Conservation (phyloP, 1,140 invertebrate species). For the Paracyclopina nana region DNA sequence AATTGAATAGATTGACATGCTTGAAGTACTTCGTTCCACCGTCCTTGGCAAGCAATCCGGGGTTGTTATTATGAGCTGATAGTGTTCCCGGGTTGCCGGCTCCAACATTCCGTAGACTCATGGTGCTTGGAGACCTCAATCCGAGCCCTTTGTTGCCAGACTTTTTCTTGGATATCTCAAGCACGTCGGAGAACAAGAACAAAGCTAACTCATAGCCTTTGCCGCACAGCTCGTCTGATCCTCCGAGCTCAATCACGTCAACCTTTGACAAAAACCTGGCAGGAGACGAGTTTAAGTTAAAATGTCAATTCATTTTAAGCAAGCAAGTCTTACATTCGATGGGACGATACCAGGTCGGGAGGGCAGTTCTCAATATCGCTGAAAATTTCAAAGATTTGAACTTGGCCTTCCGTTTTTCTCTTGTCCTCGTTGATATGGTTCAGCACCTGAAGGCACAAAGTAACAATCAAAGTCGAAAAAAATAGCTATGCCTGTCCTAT, state of each 20-base stretch:
- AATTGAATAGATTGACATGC: constrained; percentile 65
- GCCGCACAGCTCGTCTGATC: constrained; percentile 48
- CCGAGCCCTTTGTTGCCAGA: constrained; percentile 20
- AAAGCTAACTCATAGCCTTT: constrained; percentile 67
- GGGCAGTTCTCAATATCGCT: constrained; percentile 96
- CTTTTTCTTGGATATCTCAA: constrained; percentile 42
- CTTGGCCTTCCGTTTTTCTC: constrained; percentile 74
- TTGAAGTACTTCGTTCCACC: constrained; percentile 73
- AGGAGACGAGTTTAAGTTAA: too few species aligned
- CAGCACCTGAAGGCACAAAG: constrained; percentile 52
- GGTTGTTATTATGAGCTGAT: background rate
- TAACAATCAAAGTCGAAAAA: too few species aligned
- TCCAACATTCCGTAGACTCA: constrained; percentile 13
- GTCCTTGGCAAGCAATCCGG: too few species aligned
- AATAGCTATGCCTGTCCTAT: too few species aligned
- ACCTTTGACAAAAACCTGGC: constrained; percentile 28
- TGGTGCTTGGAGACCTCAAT: constrained; percentile 23
- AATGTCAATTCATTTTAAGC: too few species aligned
- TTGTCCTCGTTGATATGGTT: constrained; percentile 93
- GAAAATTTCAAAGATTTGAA: constrained; percentile 90
- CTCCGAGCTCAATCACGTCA: constrained; percentile 65
- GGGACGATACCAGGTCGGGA: constrained; percentile 69
- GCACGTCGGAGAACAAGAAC: constrained; percentile 78
- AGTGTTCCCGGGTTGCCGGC: background rate
- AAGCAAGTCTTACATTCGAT: constrained; percentile 39